Evolutionary conservation across 2,888 invertebrate species (phyloP), one percentile per base, ranked within the genome.

Genomic region (Leptinotarsa juncta): DNA sequence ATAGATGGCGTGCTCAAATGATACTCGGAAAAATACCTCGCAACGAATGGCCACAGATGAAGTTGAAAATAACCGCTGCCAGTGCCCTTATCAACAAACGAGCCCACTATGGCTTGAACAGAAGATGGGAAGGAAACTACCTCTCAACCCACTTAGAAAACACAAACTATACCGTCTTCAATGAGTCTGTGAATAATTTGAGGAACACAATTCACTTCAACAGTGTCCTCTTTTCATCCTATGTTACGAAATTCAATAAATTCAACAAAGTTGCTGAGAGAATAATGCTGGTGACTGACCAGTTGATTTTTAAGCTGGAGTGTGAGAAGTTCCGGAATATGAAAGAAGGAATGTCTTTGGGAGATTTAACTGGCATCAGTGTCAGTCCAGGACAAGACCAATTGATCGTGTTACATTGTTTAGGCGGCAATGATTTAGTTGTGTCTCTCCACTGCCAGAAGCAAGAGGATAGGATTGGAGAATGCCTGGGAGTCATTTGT

Each of bases 1-100:
- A 93, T n/a, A 90, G 94, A 80, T 98, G 98, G 98, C 90, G 97
- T 73, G 97, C 97, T 0, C 93, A 90, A 88, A 95, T 96, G 91
- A 92, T 96, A 71, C 91, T 98, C 20, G 66, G 55, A 66, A 77
- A 93, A 74, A 92, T 97, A 79, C 96, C 96, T 2, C 89, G 91
- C 73, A 90, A 91, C 50, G 96, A 97, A 84, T 96, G 98, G 96
- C 95, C 96, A 12, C 95, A 96, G 86, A 91, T 98, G 81, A 91
- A 93, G 73, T 87, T 95, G 74, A 96, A 96, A 89, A 93, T 95
- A 80, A 90, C 92, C 18, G 94, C 96, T 0, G 95, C 93, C 3
- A 92, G 94, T 75, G 92, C 91, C 0, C 88, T 96, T 65, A 91
- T 92, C 80, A 93, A 93, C 12, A 91, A 92, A 81, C 88, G 94